Conservation (phyloP, 2,797 vertebrate species). For the Crax fasciolata region DNA sequence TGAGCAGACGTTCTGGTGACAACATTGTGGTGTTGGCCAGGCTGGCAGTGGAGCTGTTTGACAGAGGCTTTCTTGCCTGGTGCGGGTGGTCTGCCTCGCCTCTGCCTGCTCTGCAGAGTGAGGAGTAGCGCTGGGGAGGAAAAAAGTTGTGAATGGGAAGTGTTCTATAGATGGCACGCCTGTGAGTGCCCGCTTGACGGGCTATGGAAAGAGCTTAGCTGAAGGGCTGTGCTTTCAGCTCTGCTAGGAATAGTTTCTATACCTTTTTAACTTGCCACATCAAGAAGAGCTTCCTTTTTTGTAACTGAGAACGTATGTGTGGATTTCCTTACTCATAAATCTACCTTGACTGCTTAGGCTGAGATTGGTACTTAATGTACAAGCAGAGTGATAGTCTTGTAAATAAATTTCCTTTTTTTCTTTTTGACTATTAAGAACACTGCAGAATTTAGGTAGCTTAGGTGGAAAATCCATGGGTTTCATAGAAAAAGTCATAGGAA, state of each 20-base stretch:
- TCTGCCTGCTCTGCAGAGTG: not conserved
- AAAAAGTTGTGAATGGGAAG: conserved; percentile 43
- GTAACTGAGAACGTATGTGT: not conserved
- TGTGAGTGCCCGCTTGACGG: conserved; percentile 35
- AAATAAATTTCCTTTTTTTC: not conserved
- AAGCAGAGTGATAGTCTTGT: not conserved
- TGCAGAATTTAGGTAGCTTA: not conserved
- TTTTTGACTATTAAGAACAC: not conserved
- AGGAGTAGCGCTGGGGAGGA: not conserved
- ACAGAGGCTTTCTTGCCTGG: not conserved
- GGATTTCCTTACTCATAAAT: not conserved
- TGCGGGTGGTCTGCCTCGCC: not conserved
- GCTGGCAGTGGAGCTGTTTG: not conserved
- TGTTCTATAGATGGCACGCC: conserved; percentile 41
- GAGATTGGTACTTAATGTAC: not conserved
- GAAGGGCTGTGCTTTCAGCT: conserved; percentile 24
- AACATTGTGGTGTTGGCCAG: not conserved
- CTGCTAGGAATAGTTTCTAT: not conserved
- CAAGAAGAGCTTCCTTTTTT: not conserved
- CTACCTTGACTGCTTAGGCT: not conserved
- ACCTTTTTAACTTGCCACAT: not conserved
- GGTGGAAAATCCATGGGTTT: not conserved
- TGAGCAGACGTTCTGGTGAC: not conserved
- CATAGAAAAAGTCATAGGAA: not conserved
- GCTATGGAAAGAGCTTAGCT: not conserved